Base-by-base conservation (phyloP, 2,113 vertebrate species). In the Perca schrenkii region DNA sequence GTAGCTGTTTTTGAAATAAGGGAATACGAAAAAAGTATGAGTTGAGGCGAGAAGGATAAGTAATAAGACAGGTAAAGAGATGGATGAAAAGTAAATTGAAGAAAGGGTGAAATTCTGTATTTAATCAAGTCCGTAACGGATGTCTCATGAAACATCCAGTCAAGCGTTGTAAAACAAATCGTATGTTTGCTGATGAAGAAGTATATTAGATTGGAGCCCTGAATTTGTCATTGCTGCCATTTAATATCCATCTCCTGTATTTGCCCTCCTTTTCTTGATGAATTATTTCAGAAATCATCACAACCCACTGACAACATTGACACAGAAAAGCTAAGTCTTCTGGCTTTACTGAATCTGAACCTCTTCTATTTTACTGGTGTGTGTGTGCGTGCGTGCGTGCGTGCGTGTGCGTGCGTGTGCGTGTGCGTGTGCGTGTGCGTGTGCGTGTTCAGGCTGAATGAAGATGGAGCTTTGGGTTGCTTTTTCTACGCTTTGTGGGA, bases 11-110 rank as follows among this genome's bases (percentile, higher is more conserved):
- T 25, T 74, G 80, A 31, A 70, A 36, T 61, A 3, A 17, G 54
- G 57, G 12, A 69, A 68, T 74, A 77, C 46, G 61, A 80, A 54
- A 73, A 83, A 80, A 52, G 64, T 67, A 10, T 66, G 34, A 79
- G 53, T 56, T 34, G 66, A 64, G 52, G 66, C 21, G 1, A 47
- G 53, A 3, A 52, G 65, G 47, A 58, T 46, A 67, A 52, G 49
- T 78, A 77, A 87, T 85, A 61, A 88, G 68, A 84, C n/a, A 12
- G 67, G 68, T 60, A 8, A 25, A n/a, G 65, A 74, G 60, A 82
- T 2, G 13, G 60, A 72, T 75, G 50, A 60, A 49, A 17, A 40
- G 52, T 22, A 58, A 54, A 54, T 22, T 54, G 12, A 3, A 25
- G 13, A 53, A 52, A 66, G 56, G 53, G 47, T 28, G 22, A 0